Evolutionary conservation across 1,140 invertebrate species (phyloP).

Genomic region (fruit fly (Drosophila melanogaster)): DNA sequence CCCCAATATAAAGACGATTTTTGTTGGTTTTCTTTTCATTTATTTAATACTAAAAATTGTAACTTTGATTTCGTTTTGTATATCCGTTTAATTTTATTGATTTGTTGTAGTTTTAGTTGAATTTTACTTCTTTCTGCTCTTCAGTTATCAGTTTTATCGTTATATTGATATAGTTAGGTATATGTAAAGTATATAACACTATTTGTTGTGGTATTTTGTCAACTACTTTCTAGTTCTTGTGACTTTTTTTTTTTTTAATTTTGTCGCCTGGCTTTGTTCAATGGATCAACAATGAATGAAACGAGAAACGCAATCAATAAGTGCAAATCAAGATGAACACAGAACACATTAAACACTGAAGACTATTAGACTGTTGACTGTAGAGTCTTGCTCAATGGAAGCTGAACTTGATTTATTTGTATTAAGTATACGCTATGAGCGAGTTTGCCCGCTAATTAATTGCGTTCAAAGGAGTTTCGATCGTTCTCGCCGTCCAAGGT

Average conservation of each 20-base stretch:
- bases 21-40: slow-evolving; percentile 39
- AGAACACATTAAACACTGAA: slow-evolving; percentile 6
- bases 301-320: slow-evolving; percentile 31
- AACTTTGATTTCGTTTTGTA: slow-evolving; percentile 50
- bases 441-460: slow-evolving; percentile 19
- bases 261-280: slow-evolving; percentile 6
- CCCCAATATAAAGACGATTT: not conserved
- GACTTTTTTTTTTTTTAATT: slow-evolving; percentile 23
- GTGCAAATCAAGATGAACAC: slow-evolving; percentile 24
- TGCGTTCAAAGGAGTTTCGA: slow-evolving; percentile 17
- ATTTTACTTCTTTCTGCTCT: slow-evolving; percentile 4
- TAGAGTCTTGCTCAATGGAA: slow-evolving; percentile 16
- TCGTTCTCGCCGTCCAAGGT: not conserved
- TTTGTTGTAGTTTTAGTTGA: slow-evolving; percentile 18
- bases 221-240: slow-evolving; percentile 54
- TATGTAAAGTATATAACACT: slow-evolving; percentile 41
- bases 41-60: slow-evolving; percentile 53
- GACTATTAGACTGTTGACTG: not conserved
- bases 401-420: slow-evolving; percentile 35
- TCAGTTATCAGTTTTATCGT: slow-evolving; percentile 32
- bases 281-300: slow-evolving; percentile 24
- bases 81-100: slow-evolving; percentile 30
- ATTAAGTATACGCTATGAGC: slow-evolving; percentile 12
- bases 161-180: slow-evolving; percentile 57
- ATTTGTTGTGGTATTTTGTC: slow-evolving; percentile 39